Evolutionary conservation across 2,888 invertebrate genomes (phyloP), one percentile per base, ranked within the genome.

Genomic region (Polietes domitor): DNA sequence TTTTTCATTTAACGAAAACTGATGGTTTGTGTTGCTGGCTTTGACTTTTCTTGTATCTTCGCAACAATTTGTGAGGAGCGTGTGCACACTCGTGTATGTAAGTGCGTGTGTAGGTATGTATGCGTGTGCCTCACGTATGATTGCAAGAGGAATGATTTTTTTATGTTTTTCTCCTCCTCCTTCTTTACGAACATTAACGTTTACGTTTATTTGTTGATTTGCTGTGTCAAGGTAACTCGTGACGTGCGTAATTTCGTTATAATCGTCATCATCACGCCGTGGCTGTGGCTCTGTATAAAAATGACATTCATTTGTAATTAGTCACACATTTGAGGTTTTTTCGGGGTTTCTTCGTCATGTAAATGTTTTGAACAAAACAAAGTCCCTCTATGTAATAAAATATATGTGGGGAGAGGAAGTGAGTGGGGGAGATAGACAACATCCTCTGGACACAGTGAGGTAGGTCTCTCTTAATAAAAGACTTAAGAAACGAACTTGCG

Each of bases 201-300:
- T 21, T 72, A 32, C n/a, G 55, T 70, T 80, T 75, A 61, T 72
- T 77, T 80, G 63, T 83, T 50, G 47, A 47, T 82, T 83, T 85
- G 86, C 63, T 87, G 87, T 89, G 89, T 89, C 90, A 90, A 90
- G 90, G 90, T 90, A 90, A 89, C 90, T 88, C 87, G 87, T 90
- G 91, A 91, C 91, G 91, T 90, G 87, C 87, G 75, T 81, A 84
- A 75, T 55, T 78, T 61, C 37, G 50, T 71, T 58, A 58, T 71
- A 65, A 32, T 47, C 71, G 70, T 70, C 68, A 68, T 68, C 68
- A 65, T 37, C 37, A 58, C 26, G 26, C 24, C 24, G 53, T 53
- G 19, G 17, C 12, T 2, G 47, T 47, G 2, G 12, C 12, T 6
- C 47, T n/a, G 47, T 47, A 58, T 3, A 58, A 26, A 24, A 24